These are phyloP conservation scores for Phyllotreta cruciferae DNA, from an alignment of 2,888 invertebrate species.

Conservation along the genomic window DNA sequence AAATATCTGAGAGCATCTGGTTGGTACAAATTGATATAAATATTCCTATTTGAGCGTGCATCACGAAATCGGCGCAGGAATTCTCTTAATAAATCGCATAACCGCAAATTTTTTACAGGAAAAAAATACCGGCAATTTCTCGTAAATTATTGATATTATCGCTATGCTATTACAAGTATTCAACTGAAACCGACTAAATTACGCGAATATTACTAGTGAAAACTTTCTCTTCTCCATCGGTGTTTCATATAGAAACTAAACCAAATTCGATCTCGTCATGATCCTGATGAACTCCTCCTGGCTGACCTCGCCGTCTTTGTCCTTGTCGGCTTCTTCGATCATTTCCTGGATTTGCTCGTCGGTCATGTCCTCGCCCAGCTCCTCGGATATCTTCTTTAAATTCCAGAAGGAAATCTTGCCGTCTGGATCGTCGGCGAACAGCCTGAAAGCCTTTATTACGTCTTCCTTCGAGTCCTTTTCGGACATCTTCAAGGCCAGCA, in stretches of 20 bases:
- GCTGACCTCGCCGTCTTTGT: constrained; percentile 94
- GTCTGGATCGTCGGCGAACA: not conserved
- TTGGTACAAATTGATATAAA: too few relatives aligned
- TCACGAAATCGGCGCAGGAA: too few relatives aligned
- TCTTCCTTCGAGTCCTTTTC: constrained; percentile 96
- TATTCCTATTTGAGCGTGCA: too few relatives aligned
- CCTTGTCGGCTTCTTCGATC: constrained; percentile 96
- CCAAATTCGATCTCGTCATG: constrained; percentile 78
- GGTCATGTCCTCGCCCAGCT: constrained; percentile 93
- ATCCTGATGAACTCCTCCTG: constrained; percentile 94
- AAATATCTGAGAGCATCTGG: too few relatives aligned
- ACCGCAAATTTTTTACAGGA: not conserved
- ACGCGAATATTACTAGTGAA: not conserved
- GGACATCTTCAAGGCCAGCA: constrained; percentile 92
- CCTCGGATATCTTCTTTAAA: constrained; percentile 89
- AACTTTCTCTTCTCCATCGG: constrained; percentile 6
- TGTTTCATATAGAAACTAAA: not conserved
- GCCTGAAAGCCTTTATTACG: constrained; percentile 87
- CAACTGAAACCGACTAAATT: not conserved
- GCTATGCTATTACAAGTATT: not conserved
- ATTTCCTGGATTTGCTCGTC: constrained; percentile 96
- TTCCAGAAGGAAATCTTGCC: constrained; percentile 76
- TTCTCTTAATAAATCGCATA: too few relatives aligned
- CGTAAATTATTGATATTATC: constrained; percentile 12
- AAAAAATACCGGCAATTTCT: constrained; percentile 6